A percentile compares a stretch with the other conserved stretches of the same genome.
Conservation (phyloP, 2,888 invertebrate genomes). For the Harpalus rubripes region DNA sequence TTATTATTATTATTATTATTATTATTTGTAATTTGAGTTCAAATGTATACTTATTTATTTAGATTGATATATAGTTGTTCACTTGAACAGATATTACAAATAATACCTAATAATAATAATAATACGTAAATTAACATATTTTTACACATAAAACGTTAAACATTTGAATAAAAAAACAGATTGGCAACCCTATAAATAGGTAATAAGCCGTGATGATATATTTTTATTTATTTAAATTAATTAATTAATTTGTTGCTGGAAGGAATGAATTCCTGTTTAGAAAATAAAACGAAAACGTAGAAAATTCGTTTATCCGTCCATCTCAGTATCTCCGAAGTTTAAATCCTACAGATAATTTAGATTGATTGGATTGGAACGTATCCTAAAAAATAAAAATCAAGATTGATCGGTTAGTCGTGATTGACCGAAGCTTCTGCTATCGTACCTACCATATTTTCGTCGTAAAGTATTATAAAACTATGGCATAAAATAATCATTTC, state of each 20-base stretch:
- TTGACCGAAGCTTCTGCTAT: slow-evolving; percentile 21
- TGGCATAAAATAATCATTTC: slow-evolving; percentile 47
- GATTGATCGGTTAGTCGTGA: slow-evolving; percentile 32
- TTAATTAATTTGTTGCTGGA: not conserved
- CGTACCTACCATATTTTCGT: slow-evolving; percentile 1
- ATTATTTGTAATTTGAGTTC: too few relatives aligned
- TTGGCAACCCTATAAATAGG: too few relatives aligned
- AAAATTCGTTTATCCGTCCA: slow-evolving; percentile 35
- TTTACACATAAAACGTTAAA: too few relatives aligned
- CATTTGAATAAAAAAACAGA: too few relatives aligned
- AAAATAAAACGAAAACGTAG: slow-evolving; percentile 9
- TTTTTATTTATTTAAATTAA: too few relatives aligned
- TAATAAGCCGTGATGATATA: too few relatives aligned
- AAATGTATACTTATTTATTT: too few relatives aligned
- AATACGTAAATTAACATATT: too few relatives aligned
- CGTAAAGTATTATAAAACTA: slow-evolving; percentile 29
- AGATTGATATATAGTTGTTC: too few relatives aligned
- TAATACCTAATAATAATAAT: too few relatives aligned
- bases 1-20: too few relatives aligned
- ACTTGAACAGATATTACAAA: too few relatives aligned
- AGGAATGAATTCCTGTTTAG: slow-evolving; percentile 2
- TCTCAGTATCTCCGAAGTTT: slow-evolving; percentile 24
- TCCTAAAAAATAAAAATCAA: slow-evolving; percentile 50
- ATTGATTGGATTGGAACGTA: slow-evolving; percentile 44
- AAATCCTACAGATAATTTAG: slow-evolving; percentile 52